A percentile compares a stretch with the other conserved stretches of the same genome.
Conservation (phyloP, 2,888 invertebrate genomes). For the Graphium colonna region DNA sequence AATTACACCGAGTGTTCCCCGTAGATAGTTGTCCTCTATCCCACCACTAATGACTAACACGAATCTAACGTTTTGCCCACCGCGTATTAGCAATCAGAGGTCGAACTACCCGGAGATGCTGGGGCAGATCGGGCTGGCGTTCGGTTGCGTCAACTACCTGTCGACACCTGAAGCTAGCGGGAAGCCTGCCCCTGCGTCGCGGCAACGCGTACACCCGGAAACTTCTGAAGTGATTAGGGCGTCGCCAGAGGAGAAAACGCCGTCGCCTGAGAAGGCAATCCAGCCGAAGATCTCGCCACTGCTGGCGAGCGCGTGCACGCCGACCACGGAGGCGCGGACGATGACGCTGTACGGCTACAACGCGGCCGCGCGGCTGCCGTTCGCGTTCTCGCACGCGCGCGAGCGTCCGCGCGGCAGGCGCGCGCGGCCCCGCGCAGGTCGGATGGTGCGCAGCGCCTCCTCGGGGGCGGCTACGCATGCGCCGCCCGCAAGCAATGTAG, state of each 20-base stretch:
- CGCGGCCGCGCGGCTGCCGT: constrained; percentile 72
- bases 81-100: constrained; percentile 63
- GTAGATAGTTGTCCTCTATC: constrained; percentile 31
- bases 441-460: constrained; percentile 77
- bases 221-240: constrained; percentile 60
- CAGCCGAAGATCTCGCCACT: constrained; percentile 73
- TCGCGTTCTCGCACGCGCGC: constrained; percentile 68
- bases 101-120: constrained; percentile 78
- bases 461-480: constrained; percentile 71
- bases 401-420: constrained; percentile 43
- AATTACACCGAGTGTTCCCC: constrained; percentile 41
- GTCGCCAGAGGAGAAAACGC: constrained; percentile 62
- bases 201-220: constrained; percentile 70
- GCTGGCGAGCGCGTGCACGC: constrained; percentile 58
- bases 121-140: constrained; percentile 74
- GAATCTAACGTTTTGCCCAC: background rate
- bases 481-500: constrained; percentile 58
- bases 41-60: constrained; percentile 24
- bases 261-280: constrained; percentile 56
- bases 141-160: constrained; percentile 76
- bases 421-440: constrained; percentile 60
- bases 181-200: constrained; percentile 42
- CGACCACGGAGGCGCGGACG: constrained; percentile 61
- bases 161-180: constrained; percentile 53
- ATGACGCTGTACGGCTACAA: constrained; percentile 77